phyloP scores from a whole-genome alignment of 2,113 vertebrate genomes.

The Cinclus cinclus region DNA sequence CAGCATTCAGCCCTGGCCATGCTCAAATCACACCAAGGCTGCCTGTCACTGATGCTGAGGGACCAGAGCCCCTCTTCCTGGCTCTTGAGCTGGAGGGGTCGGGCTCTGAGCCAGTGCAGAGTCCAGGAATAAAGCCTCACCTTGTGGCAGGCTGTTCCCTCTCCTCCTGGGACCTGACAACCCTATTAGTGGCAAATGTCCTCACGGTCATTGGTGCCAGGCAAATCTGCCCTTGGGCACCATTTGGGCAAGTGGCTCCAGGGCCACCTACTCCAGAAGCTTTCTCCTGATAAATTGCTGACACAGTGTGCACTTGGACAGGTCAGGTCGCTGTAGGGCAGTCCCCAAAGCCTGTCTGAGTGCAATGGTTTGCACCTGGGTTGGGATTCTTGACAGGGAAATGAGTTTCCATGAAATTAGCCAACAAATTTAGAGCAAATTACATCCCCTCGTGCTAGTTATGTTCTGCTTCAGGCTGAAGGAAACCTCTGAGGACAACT shows the following conservation, averaged over 20 bases:
- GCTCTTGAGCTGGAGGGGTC: not conserved
- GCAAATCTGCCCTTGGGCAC: not conserved
- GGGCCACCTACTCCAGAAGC: not conserved
- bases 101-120: not conserved
- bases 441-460: fast-evolving
- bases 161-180: not conserved
- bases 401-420: not conserved
- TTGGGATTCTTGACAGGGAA: not conserved
- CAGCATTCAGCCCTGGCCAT: not conserved
- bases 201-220: not conserved
- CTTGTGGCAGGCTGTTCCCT: not conserved
- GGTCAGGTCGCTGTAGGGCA: not conserved
- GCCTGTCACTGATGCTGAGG: not conserved
- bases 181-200: not conserved
- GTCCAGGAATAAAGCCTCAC: not conserved
- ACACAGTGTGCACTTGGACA: fast-evolving
- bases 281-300: not conserved
- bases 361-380: not conserved
- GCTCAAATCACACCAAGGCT: not conserved
- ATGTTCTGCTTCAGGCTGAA: not conserved
- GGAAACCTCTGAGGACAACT: not conserved
- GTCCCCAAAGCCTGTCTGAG: not conserved
- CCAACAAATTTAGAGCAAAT: not conserved
- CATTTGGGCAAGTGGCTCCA: not conserved
- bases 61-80: fast-evolving